Evolutionary conservation across 2,797 vertebrate genomes (phyloP).

Genomic region (Urophycis tenuis): DNA sequence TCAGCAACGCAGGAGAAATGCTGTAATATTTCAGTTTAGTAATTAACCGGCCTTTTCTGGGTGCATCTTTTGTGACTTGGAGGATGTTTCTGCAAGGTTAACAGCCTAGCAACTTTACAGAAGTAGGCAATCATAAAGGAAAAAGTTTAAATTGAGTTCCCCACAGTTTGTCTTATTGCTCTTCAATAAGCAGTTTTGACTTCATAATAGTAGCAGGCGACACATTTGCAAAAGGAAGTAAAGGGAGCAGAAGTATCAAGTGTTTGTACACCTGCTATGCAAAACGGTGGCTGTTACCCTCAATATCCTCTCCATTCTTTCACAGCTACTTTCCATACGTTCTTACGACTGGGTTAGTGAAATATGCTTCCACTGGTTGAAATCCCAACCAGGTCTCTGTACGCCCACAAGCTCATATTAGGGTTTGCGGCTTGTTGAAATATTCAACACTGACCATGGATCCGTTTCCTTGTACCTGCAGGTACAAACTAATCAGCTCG

Average conservation of each 20-base stretch:
- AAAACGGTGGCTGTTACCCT: neutral
- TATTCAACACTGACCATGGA: conserved; percentile 39
- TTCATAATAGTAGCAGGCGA: neutral
- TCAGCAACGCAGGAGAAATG: neutral
- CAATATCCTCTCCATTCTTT: neutral
- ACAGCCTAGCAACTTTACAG: neutral
- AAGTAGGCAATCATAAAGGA: neutral
- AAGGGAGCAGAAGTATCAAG: neutral
- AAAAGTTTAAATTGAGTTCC: neutral
- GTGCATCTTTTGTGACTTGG: neutral
- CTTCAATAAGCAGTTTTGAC: too few relatives aligned
- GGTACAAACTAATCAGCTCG: conserved; percentile 40
- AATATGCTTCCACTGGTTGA: conserved; percentile 5
- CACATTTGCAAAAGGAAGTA: neutral
- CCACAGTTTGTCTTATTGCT: neutral
- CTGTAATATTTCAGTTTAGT: neutral
- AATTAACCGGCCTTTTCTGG: neutral
- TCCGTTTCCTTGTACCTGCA: conserved; percentile 32
- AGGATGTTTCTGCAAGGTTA: neutral
- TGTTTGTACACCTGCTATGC: neutral
- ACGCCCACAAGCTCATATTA: conserved; percentile 19
- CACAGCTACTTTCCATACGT: neutral
- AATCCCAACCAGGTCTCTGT: conserved; percentile 32
- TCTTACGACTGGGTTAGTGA: neutral
- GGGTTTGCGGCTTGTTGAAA: conserved; percentile 39